Conservation (phyloP, 1,140 invertebrate genomes). For the Bicyclus anynana region DNA sequence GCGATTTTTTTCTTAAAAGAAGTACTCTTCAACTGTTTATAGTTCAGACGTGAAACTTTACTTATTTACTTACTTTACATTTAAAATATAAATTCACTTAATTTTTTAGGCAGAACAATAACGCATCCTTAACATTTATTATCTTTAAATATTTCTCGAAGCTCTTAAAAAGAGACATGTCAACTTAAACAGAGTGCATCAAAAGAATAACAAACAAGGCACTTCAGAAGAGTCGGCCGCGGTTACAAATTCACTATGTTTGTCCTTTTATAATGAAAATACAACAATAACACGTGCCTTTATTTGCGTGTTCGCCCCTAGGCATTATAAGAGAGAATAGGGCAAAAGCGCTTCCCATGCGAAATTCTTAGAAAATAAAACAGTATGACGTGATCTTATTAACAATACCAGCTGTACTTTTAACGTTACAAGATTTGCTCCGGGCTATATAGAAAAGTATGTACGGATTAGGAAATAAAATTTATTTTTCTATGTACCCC, state of each 20-base stretch:
- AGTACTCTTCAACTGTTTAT: no score
- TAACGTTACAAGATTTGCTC: no score
- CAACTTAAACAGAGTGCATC: slow-evolving; percentile 13
- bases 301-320: slow-evolving; percentile 17
- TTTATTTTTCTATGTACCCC: no score
- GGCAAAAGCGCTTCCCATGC: neutral
- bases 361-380: slow-evolving; percentile 8
- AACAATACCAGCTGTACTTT: neutral
- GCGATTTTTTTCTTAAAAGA: no score
- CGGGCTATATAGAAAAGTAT: no score
- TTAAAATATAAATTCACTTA: no score
- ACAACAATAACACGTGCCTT: slow-evolving; percentile 38
- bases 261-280: slow-evolving; percentile 47
- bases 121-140: no score
- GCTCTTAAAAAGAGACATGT: neutral
- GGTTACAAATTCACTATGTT: slow-evolving; percentile 2
- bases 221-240: neutral
- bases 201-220: slow-evolving; percentile 3
- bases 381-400: neutral
- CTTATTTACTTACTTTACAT: no score
- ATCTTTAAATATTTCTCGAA: neutral
- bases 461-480: no score
- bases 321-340: neutral
- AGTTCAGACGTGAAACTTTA: no score
- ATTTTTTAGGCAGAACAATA: no score